phyloP scores from a whole-genome alignment of 2,113 vertebrate species.

The Pachycephala philippinensis region DNA sequence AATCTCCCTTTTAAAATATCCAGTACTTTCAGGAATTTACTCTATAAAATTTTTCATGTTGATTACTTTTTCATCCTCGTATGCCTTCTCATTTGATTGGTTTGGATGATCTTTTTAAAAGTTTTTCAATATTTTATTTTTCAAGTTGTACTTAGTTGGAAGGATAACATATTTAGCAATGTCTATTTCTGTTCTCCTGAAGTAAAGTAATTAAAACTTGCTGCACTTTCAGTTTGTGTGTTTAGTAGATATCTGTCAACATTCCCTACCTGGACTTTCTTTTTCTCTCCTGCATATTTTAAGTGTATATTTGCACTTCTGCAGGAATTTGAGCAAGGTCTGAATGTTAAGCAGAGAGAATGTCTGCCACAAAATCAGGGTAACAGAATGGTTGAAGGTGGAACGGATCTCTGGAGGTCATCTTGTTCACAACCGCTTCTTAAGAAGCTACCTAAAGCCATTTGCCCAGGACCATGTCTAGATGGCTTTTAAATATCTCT shows the following conservation, averaged over 20 bases:
- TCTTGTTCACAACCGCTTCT: rapidly evolving
- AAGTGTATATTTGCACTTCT: background rate
- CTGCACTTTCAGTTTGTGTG: background rate
- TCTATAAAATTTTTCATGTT: background rate
- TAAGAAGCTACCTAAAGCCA: background rate
- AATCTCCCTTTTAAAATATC: background rate
- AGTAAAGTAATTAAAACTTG: background rate
- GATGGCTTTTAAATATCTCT: background rate
- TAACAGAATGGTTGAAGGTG: background rate
- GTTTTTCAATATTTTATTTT: background rate
- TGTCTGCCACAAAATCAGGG: background rate
- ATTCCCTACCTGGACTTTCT: background rate
- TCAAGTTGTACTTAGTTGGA: background rate
- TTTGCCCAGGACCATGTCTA: background rate
- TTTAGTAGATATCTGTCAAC: background rate
- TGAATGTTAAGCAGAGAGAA: background rate
- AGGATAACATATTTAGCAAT: background rate
- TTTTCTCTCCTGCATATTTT: background rate
- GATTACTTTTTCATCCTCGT: background rate
- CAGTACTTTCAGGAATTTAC: background rate
- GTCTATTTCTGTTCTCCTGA: background rate
- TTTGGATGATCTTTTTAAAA: background rate
- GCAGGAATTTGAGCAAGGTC: background rate
- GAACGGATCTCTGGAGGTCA: background rate
- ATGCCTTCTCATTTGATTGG: background rate